A percentile compares a stretch with the other conserved stretches of the same genome.
Evolutionary conservation across 2,113 vertebrate species (phyloP).

Genomic region (Lepisosteus osseus): DNA sequence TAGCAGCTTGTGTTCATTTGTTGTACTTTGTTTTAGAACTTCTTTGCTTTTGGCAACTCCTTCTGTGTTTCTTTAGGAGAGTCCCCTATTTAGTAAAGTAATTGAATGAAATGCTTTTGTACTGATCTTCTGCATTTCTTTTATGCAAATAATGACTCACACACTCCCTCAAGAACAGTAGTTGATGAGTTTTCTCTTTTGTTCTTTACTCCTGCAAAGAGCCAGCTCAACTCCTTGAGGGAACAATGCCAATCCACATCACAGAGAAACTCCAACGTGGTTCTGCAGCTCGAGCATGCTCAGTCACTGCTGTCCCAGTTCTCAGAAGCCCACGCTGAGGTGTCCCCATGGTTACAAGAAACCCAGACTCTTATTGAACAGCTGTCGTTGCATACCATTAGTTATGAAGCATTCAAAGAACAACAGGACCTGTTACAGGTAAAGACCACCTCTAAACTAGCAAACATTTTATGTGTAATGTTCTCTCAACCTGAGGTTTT

Average conservation of each 20-base stretch:
- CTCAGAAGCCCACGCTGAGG: conserved; percentile 66
- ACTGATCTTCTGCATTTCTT: too few species aligned
- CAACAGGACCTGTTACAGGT: conserved; percentile 87
- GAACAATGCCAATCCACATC: conserved; percentile 63
- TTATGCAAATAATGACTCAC: too few species aligned
- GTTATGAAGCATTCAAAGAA: conserved; percentile 72
- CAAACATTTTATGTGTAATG: too few species aligned
- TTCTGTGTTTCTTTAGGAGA: too few species aligned
- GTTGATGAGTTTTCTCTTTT: background rate
- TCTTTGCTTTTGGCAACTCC: too few species aligned
- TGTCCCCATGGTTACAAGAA: conserved; percentile 79
- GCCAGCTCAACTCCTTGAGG: conserved; percentile 53
- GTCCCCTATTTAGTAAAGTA: too few species aligned
- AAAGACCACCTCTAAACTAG: conserved; percentile 8
- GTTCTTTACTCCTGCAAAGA: conserved; percentile 44
- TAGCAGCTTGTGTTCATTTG: too few species aligned
- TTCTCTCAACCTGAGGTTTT: too few species aligned
- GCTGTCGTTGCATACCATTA: conserved; percentile 57
- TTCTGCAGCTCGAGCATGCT: conserved; percentile 74
- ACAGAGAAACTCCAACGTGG: conserved; percentile 59
- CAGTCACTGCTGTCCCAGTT: conserved; percentile 77
- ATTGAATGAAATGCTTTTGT: too few species aligned
- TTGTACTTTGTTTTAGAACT: too few species aligned
- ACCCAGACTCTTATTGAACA: conserved; percentile 54
- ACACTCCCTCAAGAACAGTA: too few species aligned